Evolutionary conservation across 2,113 vertebrate genomes (phyloP).

Genomic region (Strigops habroptila): DNA sequence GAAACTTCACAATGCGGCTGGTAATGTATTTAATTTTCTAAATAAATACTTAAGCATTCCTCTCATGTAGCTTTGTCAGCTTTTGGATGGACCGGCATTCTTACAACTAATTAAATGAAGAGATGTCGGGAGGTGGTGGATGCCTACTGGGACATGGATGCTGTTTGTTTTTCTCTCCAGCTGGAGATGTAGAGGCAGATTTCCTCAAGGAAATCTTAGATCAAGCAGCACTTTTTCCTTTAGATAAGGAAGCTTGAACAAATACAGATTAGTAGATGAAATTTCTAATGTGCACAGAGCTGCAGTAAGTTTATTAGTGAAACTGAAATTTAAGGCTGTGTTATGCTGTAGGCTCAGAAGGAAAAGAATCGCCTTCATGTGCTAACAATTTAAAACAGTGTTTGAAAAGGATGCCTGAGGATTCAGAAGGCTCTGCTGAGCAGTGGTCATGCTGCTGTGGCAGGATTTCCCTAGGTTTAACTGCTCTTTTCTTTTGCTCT

Average conservation of each 20-base stretch:
- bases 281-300: neutral
- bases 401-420: neutral
- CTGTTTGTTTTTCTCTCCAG: conserved; percentile 8
- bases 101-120: conserved; percentile 61
- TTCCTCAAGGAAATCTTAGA: neutral
- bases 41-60: neutral
- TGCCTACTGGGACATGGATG: conserved; percentile 13
- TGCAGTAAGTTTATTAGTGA: conserved; percentile 16
- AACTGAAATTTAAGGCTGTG: neutral
- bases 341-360: neutral
- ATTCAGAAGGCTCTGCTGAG: conserved; percentile 23
- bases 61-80: conserved; percentile 7
- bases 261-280: neutral
- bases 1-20: conserved; percentile 79
- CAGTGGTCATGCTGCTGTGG: neutral
- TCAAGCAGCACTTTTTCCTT: neutral
- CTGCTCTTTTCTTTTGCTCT: neutral
- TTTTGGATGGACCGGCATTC: neutral
- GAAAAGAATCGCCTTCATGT: neutral
- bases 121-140: neutral
- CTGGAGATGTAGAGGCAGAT: neutral
- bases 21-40: conserved; percentile 71
- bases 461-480: neutral
- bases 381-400: neutral
- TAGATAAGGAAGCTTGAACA: neutral